Evolutionary conservation across 2,797 vertebrate genomes (phyloP).

Genomic region (Ceryle rudis): DNA sequence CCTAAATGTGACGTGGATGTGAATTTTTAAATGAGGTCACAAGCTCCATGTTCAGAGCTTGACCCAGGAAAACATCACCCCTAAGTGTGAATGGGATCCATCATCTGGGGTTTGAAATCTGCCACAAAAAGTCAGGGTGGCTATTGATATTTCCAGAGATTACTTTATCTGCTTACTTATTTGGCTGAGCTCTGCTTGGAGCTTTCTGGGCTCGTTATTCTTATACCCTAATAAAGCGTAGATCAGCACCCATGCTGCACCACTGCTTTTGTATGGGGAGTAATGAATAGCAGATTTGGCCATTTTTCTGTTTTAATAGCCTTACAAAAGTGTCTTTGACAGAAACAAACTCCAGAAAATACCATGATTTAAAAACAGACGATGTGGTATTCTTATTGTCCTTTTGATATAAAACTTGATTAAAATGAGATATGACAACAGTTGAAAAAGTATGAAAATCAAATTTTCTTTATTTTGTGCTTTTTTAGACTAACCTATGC

Average conservation of each 20-base stretch:
- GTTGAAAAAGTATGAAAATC: constrained; percentile 72
- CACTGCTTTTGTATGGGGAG: not conserved
- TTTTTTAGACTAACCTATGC: constrained; percentile 54
- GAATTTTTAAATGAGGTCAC: not conserved
- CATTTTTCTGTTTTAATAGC: constrained; percentile 5
- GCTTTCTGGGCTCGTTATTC: not conserved
- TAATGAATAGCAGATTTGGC: constrained; percentile 53
- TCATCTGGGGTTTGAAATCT: not conserved
- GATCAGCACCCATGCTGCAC: not conserved
- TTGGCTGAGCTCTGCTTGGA: rapidly evolving
- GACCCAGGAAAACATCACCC: not conserved
- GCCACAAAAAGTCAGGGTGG: not conserved
- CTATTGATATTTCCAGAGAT: not conserved
- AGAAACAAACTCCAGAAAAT: constrained; percentile 71
- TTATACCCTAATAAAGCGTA: not conserved
- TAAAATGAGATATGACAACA: constrained; percentile 74
- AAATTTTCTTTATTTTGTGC: constrained; percentile 72
- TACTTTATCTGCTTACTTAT: not conserved
- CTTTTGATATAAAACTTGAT: constrained; percentile 76
- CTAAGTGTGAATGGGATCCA: not conserved
- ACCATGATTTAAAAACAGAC: constrained; percentile 57
- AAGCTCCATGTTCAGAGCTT: not conserved
- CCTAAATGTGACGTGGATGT: not conserved
- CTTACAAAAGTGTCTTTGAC: constrained; percentile 55
- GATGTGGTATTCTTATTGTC: constrained; percentile 50